Base-by-base conservation (phyloP, 2,113 vertebrate genomes). In the Muscicapa adusta region DNA sequence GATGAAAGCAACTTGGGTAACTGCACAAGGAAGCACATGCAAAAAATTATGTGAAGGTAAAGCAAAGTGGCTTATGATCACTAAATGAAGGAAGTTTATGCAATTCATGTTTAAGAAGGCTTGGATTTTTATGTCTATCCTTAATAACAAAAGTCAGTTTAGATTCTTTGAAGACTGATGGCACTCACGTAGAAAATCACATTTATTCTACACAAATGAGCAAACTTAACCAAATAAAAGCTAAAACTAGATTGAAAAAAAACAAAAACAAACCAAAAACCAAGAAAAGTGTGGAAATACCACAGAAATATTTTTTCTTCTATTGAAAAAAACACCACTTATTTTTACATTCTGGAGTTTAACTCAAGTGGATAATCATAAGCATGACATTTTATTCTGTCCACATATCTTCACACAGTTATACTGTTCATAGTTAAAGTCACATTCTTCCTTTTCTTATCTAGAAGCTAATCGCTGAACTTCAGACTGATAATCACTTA, bases 191-290 rank as follows among this genome's bases (percentile, higher is more conserved):
- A 72, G 78, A 76, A 93, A 93, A 73, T 40, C 22, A 3, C 58
- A 38, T 84, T 84, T 78, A 66, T 72, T 82, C 57, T 63, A 93
- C 43, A 68, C 23, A 88, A 91, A 85, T 57, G 9, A 85, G 36
- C 24, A 87, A 51, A 81, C n/a, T 42, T 61, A 63, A 72, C 65
- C 53, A 78, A 75, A 70, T 33, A 73, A 89, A 79, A 92, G 47
- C 40, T 73, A 89, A 66, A 89, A 60, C 23, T 33, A 63, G 24
- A 50, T 3, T 28, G 2, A 6, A 17, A 10, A 28, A 4, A 4
- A 47, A 34, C 18, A 25, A 51, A 51, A 16, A 7, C 29, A 42
- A 56, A 22, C 3, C 5, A 34, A 42, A 58, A 56, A 0, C 3
- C 15, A 68, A 79, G 34, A 66, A 23, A n/a, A 73, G 3, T 5